These are phyloP conservation scores for Palloptera scutellata DNA, from an alignment of 2,888 invertebrate species.

Conservation along the genomic window DNA sequence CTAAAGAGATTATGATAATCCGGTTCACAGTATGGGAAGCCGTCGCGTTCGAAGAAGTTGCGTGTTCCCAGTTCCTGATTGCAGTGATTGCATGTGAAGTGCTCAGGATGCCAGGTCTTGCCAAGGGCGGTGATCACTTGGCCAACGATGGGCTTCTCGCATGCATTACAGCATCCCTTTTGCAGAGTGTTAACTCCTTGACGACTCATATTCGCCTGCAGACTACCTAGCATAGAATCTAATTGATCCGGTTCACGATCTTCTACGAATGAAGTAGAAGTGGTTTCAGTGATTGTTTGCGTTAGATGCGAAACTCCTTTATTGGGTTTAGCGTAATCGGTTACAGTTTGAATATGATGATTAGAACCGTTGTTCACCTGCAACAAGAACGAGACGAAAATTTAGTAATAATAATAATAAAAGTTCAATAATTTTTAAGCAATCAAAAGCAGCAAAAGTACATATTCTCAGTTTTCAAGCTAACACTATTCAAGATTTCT, in stretches of 20 bases:
- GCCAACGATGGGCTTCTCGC: constrained; percentile 98
- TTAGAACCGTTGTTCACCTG: constrained; percentile 71
- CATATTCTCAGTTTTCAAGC: too few species aligned
- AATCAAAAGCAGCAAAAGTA: neutral
- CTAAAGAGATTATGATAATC: constrained; percentile 99
- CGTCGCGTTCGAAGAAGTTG: constrained; percentile 98
- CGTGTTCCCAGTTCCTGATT: constrained; percentile 94
- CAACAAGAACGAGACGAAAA: constrained; percentile 33
- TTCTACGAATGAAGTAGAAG: constrained; percentile 58
- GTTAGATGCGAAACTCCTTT: constrained; percentile 67
- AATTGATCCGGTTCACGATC: constrained; percentile 64
- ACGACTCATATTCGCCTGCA: constrained; percentile 97
- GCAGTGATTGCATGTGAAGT: constrained; percentile 98
- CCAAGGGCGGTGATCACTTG: constrained; percentile 93
- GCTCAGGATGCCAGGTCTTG: constrained; percentile 99
- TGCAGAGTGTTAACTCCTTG: constrained; percentile 99
- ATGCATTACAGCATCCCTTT: constrained; percentile 98
- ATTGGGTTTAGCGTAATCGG: constrained; percentile 76
- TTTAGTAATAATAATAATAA: constrained; percentile 11
- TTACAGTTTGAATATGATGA: constrained; percentile 72
- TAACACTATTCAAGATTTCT: neutral
- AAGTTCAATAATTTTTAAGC: neutral
- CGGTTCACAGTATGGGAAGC: constrained; percentile 96
- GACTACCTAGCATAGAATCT: constrained; percentile 68
- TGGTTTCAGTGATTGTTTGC: constrained; percentile 61